Evolutionary conservation across 1,140 invertebrate species (phyloP), one percentile per base, ranked within the genome.

Genomic region (Megalonaias nervosa): DNA sequence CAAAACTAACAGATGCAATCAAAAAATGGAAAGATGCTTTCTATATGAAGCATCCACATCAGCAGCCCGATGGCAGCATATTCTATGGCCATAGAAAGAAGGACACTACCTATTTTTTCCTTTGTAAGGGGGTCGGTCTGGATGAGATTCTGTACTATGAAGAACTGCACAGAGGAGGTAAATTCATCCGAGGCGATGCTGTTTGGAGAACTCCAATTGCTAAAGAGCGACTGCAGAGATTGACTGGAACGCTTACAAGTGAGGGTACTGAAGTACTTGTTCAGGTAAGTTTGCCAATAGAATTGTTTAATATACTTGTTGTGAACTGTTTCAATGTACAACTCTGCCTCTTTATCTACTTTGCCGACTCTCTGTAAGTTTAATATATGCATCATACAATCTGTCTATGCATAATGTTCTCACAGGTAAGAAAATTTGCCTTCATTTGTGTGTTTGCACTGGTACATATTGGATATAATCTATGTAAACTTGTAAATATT

Each of bases 71-170:
- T 59, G 58, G 66, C 62, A 74, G 70, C 61, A 74, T 73, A 48
- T 11, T 0, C 38, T 11, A 11, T 48, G 6, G 38, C 16, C 74
- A 79, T 73, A 65, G 80, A 26, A 79, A 75, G 56, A 82, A 74
- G 66, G 77, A 75, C 15, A 80, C 77, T 56, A 82, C 81, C 15
- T 68, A 73, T 57, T 82, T 82, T 64, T 80, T 80, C 66, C 59
- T 82, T 6, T 77, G 73, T 55, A 75, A 82, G 23, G 81, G 81
- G 6, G 64, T 66, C 59, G 61, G 62, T 17, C 59, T 67, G n/a
- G n/a, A 56, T 3, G 69, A 71, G 15, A 77, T 77, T 31, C 62
- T 77, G 15, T 77, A 68, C 62, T 48, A 71, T 60, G 68, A 68
- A 17, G 56, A 77, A 48, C 56, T 71, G 48, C 55, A 67, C 23